Base-by-base conservation (phyloP, 2,888 invertebrate species). In the Pyrocoelia pectoralis region DNA sequence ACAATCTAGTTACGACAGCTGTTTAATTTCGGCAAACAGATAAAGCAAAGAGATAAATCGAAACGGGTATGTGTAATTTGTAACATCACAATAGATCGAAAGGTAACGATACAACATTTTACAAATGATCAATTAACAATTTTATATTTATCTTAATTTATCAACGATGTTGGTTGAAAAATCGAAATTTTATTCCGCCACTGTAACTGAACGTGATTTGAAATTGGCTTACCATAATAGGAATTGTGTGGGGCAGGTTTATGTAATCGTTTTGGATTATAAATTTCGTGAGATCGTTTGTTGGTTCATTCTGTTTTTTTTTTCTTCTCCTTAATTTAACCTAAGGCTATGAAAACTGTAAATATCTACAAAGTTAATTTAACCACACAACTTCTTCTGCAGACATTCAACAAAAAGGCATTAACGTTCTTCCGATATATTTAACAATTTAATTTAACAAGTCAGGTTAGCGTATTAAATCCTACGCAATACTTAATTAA, bases 401-500 rank as follows among this genome's bases (percentile, higher is more conserved):
- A 57, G 56, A 53, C 53, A 46, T 40, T 51, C 52, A 52, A 61
- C 57, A 62, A 62, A 57, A 58, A 46, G 43, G 43, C 50, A 55
- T 63, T 55, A 58, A 58, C 54, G 58, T 61, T 56, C 65, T 65
- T 57, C 52, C 53, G 54, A 56, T 56, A 52, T 52, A 56, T 61
- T 65, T 61, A 65, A 65, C 65, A 65, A 65, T 65, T 65, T 65
- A 65, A 65, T 65, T 61, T 61, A 61, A 61, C 61, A 61, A 65
- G 65, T n/a, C 46, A 61, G 61, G 61, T 51, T 58, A 51, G 51
- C 54, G 33, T 65, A 61, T 61, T 61, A 60, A 64, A 61, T 54
- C 69, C 65, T 56, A 67, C 67, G 63, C 66, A 61, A 65, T 58
- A 51, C 61, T 68, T 69, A 68, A 68, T 69, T 68, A 69, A 68